Conservation (phyloP, 2,113 vertebrate species). For the Macrotis lagotis region DNA sequence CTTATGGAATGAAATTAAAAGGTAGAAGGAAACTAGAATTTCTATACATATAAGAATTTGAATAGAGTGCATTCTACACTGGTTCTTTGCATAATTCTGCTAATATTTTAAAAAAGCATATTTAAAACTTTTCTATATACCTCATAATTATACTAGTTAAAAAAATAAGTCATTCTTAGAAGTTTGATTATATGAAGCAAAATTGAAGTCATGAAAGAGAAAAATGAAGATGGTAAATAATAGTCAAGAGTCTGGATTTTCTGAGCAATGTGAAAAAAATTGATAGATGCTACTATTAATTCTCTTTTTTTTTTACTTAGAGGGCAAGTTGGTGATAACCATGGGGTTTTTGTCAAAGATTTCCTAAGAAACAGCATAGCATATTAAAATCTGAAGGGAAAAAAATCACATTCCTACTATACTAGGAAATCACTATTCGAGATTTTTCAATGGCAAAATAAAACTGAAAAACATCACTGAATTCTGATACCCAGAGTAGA, state of each 20-base stretch:
- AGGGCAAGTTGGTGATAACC: background rate
- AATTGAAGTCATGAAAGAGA: background rate
- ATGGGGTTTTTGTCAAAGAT: background rate
- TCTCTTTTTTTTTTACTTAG: background rate
- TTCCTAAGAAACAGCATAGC: background rate
- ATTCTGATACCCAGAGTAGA: background rate
- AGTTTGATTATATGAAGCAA: background rate
- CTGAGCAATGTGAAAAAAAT: background rate
- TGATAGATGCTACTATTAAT: background rate
- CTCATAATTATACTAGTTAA: background rate
- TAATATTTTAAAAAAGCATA: background rate
- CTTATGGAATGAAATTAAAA: background rate
- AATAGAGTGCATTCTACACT: background rate
- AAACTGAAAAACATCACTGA: background rate
- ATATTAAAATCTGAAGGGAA: background rate
- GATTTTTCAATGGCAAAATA: background rate
- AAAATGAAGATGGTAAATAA: background rate
- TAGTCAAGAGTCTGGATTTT: background rate
- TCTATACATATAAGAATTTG: background rate
- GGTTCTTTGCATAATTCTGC: background rate
- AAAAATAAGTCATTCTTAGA: background rate
- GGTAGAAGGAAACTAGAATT: background rate
- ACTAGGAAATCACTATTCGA: background rate
- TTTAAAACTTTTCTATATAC: background rate
- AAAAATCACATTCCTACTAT: background rate